A percentile compares a stretch with the other conserved stretches of the same genome.
phyloP scores from a whole-genome alignment of 2,113 vertebrate species.

The Pitta sordida region DNA sequence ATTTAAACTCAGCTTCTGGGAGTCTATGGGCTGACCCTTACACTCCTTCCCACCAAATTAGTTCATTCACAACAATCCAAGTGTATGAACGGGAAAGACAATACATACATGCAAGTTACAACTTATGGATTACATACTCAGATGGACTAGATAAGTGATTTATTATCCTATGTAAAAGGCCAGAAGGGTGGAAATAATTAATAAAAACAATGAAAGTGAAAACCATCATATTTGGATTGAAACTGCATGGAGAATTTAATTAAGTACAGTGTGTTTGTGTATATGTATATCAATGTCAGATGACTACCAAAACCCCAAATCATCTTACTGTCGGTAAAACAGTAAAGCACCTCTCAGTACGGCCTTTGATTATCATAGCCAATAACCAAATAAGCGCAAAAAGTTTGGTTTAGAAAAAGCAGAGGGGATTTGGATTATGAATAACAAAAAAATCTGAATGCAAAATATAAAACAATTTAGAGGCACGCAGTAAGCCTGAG shows the following conservation, averaged over 20 bases:
- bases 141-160: not conserved
- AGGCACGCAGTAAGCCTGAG: not conserved
- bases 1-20: not conserved
- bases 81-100: not conserved
- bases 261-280: not conserved
- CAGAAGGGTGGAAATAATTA: not conserved
- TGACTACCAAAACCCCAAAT: not conserved
- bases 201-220: not conserved
- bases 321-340: not conserved
- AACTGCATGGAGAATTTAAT: not conserved
- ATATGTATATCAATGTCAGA: not conserved
- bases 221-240: not conserved
- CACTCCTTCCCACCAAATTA: not conserved
- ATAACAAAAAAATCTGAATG: not conserved
- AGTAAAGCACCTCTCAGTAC: not conserved
- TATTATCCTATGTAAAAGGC: not conserved
- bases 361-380: not conserved
- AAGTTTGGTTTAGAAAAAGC: not conserved
- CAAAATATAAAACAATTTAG: not conserved
- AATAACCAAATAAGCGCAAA: not conserved
- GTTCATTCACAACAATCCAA: not conserved
- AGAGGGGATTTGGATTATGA: not conserved
- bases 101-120: not conserved
- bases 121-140: not conserved
- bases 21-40: not conserved